phyloP scores from a whole-genome alignment of 2,888 invertebrate genomes.

The Phengaris arion region DNA sequence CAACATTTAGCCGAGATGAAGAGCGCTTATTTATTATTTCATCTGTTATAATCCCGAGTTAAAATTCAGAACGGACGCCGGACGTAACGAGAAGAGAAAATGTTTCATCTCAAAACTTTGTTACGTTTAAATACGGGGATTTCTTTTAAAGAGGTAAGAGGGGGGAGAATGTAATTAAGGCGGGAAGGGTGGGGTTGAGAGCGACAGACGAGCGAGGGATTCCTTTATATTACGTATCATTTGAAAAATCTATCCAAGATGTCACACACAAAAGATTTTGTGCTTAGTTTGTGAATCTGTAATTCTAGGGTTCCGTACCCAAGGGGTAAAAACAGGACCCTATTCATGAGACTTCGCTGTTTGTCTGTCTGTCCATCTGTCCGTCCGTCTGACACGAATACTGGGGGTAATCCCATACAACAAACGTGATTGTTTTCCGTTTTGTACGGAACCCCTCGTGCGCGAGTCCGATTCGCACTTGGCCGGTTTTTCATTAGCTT shows the following conservation, averaged over 20 bases:
- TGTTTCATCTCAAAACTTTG: slow-evolving; percentile 13
- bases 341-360: too few species aligned
- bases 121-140: background rate
- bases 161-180: background rate
- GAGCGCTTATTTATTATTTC: slow-evolving; percentile 3
- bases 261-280: background rate
- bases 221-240: background rate
- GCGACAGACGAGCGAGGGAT: background rate
- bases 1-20: background rate
- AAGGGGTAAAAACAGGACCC: too few species aligned
- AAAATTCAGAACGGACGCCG: background rate
- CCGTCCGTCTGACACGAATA: too few species aligned
- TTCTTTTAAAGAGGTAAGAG: background rate
- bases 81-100: background rate
- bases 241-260: background rate
- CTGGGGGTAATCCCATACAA: too few species aligned
- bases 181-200: background rate
- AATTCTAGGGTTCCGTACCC: background rate
- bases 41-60: background rate
- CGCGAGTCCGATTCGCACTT: too few species aligned
- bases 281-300: background rate
- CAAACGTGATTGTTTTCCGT: too few species aligned
- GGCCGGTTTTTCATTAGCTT: too few species aligned
- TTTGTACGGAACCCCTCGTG: too few species aligned
- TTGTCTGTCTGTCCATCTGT: too few species aligned